Evolutionary conservation across 2,888 invertebrate genomes (phyloP).

Genomic region (Himalopsyche japonica): DNA sequence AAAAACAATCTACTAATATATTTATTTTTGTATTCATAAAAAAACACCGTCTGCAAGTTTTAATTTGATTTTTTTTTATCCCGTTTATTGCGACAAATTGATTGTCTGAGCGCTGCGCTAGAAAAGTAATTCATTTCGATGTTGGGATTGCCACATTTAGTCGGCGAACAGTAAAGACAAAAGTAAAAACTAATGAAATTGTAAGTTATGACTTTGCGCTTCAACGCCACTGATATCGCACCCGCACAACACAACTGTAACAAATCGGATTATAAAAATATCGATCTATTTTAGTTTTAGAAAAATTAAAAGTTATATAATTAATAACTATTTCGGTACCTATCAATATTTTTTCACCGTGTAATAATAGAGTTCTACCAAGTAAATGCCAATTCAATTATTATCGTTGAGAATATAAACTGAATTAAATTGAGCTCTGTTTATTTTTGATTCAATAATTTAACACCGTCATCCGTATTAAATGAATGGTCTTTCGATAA

Average conservation of each 20-base stretch:
- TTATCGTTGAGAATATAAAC: too few relatives aligned
- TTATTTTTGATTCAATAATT: too few relatives aligned
- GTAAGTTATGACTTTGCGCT: constrained; percentile 26
- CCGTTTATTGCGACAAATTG: background rate
- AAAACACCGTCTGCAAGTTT: background rate
- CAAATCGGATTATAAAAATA: background rate
- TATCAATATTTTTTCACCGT: too few relatives aligned
- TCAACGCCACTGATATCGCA: constrained; percentile 9
- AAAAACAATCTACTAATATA: too few relatives aligned
- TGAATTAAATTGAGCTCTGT: too few relatives aligned
- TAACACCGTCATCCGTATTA: too few relatives aligned
- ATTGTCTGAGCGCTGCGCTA: background rate
- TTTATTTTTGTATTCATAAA: background rate
- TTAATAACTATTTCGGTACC: too few relatives aligned
- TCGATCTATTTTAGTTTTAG: too few relatives aligned
- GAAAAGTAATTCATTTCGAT: background rate
- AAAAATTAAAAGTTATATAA: too few relatives aligned
- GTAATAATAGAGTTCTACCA: too few relatives aligned
- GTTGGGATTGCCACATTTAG: background rate
- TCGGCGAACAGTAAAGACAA: constrained; percentile 11
- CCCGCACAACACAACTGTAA: background rate
- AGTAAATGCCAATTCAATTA: too few relatives aligned
- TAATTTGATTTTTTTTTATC: background rate
- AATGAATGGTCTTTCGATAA: too few relatives aligned
- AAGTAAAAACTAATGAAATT: constrained; percentile 26